A percentile compares a stretch with the other conserved stretches of the same genome.
phyloP scores from a whole-genome alignment of 1,140 invertebrate genomes.

The Phenacoccus solenopsis region DNA sequence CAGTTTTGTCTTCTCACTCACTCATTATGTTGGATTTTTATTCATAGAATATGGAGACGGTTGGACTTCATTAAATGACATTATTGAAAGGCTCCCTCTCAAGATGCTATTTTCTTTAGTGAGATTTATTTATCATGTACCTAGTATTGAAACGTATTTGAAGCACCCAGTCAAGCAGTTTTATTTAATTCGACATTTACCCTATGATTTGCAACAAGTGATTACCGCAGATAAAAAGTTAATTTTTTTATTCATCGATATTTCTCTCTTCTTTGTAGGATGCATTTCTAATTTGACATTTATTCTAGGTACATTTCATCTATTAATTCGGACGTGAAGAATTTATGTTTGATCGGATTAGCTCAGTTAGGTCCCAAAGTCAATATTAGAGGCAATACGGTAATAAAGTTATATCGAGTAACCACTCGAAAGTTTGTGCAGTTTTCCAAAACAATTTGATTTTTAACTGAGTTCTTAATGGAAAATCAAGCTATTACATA shows the following conservation, averaged over 20 bases:
- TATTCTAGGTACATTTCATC: constrained; percentile 43
- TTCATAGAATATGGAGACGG: constrained; percentile 44
- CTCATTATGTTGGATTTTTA: background rate
- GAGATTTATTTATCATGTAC: constrained; percentile 42
- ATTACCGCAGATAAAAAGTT: constrained; percentile 20
- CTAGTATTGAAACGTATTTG: constrained; percentile 45
- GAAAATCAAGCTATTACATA: too few species aligned
- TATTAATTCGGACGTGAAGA: constrained; percentile 42
- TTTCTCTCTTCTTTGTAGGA: background rate
- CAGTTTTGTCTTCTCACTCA: background rate
- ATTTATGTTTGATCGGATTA: constrained; percentile 52
- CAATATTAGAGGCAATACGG: constrained; percentile 43
- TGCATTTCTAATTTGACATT: constrained; percentile 10
- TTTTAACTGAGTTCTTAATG: too few species aligned
- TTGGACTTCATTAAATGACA: constrained; percentile 60
- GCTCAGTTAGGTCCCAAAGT: constrained; percentile 54
- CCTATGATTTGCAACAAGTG: constrained; percentile 28
- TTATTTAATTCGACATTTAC: constrained; percentile 45
- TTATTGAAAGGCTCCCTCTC: constrained; percentile 56
- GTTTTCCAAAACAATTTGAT: too few species aligned
- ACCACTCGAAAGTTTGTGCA: too few species aligned
- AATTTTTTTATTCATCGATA: constrained; percentile 21
- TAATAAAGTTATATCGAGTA: too few species aligned
- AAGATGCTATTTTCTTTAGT: constrained; percentile 55
- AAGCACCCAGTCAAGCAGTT: constrained; percentile 54